phyloP scores from a whole-genome alignment of 2,113 vertebrate species.

The Struthidea cinerea region DNA sequence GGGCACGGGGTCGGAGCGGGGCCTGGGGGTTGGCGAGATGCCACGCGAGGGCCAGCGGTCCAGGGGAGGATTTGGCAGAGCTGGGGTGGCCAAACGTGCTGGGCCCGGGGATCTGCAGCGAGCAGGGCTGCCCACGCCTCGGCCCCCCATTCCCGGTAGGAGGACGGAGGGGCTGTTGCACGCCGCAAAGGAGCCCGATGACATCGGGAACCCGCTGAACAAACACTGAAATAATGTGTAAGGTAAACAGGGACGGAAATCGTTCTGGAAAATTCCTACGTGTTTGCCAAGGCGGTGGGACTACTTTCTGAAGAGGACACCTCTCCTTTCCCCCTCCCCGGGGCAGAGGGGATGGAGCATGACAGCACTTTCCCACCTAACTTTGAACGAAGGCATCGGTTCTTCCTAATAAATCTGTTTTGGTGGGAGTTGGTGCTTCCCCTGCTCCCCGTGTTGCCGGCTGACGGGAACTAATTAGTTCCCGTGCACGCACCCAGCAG shows the following conservation, averaged over 20 bases:
- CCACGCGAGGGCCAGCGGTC: neutral
- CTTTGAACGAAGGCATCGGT: neutral
- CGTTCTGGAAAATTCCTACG: slow-evolving; percentile 57
- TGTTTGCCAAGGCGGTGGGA: slow-evolving; percentile 3
- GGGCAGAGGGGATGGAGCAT: neutral
- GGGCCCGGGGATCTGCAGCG: neutral
- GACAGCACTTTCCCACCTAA: neutral
- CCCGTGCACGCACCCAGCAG: neutral
- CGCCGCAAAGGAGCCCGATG: neutral
- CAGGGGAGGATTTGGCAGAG: neutral
- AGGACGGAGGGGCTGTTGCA: neutral
- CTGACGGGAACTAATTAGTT: neutral
- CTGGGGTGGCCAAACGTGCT: rapidly evolving
- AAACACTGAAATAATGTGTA: slow-evolving; percentile 38
- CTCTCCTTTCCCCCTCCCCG: neutral
- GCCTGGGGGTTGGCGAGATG: neutral
- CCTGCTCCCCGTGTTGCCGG: neutral
- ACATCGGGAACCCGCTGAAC: neutral
- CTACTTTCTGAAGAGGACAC: neutral
- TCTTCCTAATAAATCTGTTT: neutral
- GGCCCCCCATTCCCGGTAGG: rapidly evolving
- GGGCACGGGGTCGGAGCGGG: neutral
- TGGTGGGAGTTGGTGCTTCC: neutral
- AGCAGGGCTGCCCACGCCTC: neutral
- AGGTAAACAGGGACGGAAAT: slow-evolving; percentile 55